Evolutionary conservation across 1,140 invertebrate species (phyloP).

Genomic region (Platyscapa corneri): DNA sequence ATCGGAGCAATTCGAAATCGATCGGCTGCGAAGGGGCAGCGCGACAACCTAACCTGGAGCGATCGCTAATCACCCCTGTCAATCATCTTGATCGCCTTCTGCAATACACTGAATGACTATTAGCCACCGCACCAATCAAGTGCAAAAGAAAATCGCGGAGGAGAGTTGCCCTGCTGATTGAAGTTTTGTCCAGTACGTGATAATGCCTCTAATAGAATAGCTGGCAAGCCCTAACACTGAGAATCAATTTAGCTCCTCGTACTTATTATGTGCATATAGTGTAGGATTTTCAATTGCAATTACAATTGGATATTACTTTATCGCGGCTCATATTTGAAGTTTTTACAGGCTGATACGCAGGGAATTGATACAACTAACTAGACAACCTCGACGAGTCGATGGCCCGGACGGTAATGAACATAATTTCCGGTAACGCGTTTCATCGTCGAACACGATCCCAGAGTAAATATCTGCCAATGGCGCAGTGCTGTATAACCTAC

Average conservation of each 20-base stretch:
- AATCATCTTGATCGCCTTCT: constrained; percentile 61
- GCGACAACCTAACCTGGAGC: constrained; percentile 4
- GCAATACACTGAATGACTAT: constrained; percentile 59
- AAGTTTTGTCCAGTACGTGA: constrained; percentile 42
- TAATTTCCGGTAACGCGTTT: too few relatives aligned
- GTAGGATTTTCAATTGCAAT: not conserved
- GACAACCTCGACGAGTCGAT: too few relatives aligned
- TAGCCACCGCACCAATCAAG: constrained; percentile 55
- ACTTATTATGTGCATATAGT: not conserved
- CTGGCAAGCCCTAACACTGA: not conserved
- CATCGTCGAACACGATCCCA: too few relatives aligned
- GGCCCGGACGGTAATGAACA: too few relatives aligned
- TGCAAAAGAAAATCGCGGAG: not conserved
- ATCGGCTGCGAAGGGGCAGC: constrained; percentile 4
- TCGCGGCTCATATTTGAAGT: not conserved
- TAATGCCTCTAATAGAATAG: constrained; percentile 36
- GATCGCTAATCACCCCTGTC: constrained; percentile 64
- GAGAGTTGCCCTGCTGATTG: constrained; percentile 49
- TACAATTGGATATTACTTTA: not conserved
- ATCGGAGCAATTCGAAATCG: constrained; percentile 30
- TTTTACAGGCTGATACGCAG: too few relatives aligned
- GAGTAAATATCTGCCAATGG: too few relatives aligned
- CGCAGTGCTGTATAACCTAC: too few relatives aligned
- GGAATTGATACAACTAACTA: too few relatives aligned
- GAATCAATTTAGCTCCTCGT: constrained; percentile 7